These are phyloP conservation scores for Melolontha melolontha DNA, from an alignment of 2,888 invertebrate species.

Conservation along the genomic window DNA sequence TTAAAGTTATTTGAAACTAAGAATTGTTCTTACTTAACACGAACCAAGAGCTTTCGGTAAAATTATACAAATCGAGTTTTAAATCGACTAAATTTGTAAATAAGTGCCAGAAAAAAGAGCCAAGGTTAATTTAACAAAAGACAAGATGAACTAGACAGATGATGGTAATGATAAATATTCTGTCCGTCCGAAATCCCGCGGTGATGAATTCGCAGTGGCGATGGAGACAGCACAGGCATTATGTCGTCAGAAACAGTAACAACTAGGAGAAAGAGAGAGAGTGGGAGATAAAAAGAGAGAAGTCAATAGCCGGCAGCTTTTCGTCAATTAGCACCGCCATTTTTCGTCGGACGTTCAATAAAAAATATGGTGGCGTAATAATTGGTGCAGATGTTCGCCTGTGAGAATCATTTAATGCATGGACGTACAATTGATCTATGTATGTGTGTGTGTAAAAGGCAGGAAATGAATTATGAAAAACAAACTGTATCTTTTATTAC, in stretches of 20 bases:
- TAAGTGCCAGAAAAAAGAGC: background rate
- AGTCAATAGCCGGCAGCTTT: slow-evolving; percentile 11
- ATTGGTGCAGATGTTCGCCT: slow-evolving; percentile 23
- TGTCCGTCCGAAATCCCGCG: background rate
- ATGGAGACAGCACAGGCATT: too few species aligned
- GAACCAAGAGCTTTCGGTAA: background rate
- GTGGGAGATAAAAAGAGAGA: too few species aligned
- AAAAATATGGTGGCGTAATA: slow-evolving; percentile 27
- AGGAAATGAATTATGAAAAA: too few species aligned
- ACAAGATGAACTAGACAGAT: background rate
- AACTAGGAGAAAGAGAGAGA: too few species aligned
- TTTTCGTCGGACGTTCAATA: slow-evolving; percentile 16
- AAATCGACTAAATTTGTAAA: background rate
- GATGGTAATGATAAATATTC: slow-evolving; percentile 10
- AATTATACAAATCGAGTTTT: too few species aligned
- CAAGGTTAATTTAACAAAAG: slow-evolving; percentile 20
- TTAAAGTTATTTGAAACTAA: too few species aligned
- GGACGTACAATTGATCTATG: too few species aligned
- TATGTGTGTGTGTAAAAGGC: too few species aligned
- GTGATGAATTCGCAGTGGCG: background rate
- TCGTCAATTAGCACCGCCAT: slow-evolving; percentile 34
- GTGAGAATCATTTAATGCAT: slow-evolving; percentile 30
- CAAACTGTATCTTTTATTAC: too few species aligned
- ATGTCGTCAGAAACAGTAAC: too few species aligned
- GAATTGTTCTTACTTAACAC: too few species aligned